Evolutionary conservation across 2,113 vertebrate species (phyloP), one percentile per base, ranked within the genome.

Genomic region (Ahaetulla prasina): DNA sequence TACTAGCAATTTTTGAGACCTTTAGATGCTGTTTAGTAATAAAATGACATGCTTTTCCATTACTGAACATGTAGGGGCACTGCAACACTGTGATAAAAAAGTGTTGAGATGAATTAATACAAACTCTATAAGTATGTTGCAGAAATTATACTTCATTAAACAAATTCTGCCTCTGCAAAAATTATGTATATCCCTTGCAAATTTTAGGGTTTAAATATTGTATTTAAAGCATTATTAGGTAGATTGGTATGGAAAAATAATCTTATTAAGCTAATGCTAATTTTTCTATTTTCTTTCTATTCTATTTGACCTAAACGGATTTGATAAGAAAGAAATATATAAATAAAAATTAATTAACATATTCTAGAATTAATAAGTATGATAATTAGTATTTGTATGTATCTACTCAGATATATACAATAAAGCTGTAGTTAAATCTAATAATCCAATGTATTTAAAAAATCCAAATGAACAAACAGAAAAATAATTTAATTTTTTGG

Each of bases 41-140:
- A 53, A 63, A 47, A 8, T 52, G 22, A 90, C 63, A 5, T 98
- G 98, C 92, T 97, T 94, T 97, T 97, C 96, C 94, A 85, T 54
- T 68, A 92, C 49, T 94, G 95, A 95, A 96, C 97, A 0, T 95
- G 93, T 93, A 98, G 98, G 97, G 98, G 97, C 97, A 97, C 95
- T 97, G 93, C 96, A 93, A 96, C 94, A 95, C 96, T 96, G 92
- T 93, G 35, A 93, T 94, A 96, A 94, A 92, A 88, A 35, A 11
- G 92, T 90, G 30, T 92, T 93, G 8, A 74, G 93, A 39, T 91
- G 92, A 84, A 54, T 90, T 91, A 92, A 53, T 88, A 2, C 85
- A 43, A 93, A 27, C 47, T 93, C n/a, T 91, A 45, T 35, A 94
- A 94, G 87, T 92, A 47, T 50, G 57, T 8, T 89, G 20, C 5